A percentile compares a stretch with the other conserved stretches of the same genome.
These are phyloP conservation scores for Semaprochilodus insignis DNA, from an alignment of 2,797 vertebrate genomes.

Conservation along the genomic window DNA sequence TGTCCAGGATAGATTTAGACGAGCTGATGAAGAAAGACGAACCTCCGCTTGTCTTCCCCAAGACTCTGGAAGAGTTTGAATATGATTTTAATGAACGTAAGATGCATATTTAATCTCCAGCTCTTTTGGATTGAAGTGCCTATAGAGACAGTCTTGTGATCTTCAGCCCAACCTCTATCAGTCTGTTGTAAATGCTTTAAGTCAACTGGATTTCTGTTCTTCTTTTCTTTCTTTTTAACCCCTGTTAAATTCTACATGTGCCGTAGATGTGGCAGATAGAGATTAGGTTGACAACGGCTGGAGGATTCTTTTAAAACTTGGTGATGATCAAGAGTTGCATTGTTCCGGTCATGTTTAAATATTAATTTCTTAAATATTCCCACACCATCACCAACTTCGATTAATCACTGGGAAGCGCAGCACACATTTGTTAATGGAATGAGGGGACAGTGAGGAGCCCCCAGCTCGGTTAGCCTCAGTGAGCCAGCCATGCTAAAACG, in stretches of 20 bases:
- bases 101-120: constrained; percentile 49
- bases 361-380: too few relatives aligned
- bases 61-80: constrained; percentile 95
- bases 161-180: neutral
- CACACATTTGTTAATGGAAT: too few relatives aligned
- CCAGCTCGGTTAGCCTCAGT: too few relatives aligned
- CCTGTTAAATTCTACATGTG: neutral
- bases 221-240: neutral
- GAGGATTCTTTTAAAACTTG: neutral
- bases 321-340: too few relatives aligned
- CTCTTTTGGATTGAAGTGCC: neutral
- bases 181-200: neutral
- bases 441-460: too few relatives aligned
- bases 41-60: constrained; percentile 93
- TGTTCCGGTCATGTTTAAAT: too few relatives aligned
- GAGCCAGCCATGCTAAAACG: too few relatives aligned
- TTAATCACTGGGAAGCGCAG: too few relatives aligned
- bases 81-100: constrained; percentile 97
- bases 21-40: constrained; percentile 99
- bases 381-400: too few relatives aligned
- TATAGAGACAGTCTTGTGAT: neutral
- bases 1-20: constrained; percentile 97
- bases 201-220: too few relatives aligned
- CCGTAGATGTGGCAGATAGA: neutral
- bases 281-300: neutral